Conservation (phyloP, 2,113 vertebrate species). For the Pycnonotus jocosus region DNA sequence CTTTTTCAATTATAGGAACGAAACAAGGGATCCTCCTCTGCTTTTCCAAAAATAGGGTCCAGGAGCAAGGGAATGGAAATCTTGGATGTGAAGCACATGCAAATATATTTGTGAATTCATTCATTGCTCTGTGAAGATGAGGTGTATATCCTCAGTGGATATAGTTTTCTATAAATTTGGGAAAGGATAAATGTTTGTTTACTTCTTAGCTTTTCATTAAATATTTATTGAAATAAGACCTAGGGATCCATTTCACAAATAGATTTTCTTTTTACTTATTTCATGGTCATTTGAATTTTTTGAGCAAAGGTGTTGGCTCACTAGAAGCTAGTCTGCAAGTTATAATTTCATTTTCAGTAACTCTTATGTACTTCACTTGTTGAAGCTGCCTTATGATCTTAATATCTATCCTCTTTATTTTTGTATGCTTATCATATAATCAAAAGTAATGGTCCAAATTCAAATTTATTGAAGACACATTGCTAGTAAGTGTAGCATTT, state of each 20-base stretch:
- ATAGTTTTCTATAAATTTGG: not conserved
- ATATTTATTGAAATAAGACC: not conserved
- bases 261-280: not conserved
- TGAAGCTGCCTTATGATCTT: not conserved
- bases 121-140: not conserved
- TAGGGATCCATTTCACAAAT: not conserved
- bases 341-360: not conserved
- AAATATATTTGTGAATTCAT: not conserved
- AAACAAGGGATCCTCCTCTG: not conserved
- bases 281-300: not conserved
- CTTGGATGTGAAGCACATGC: not conserved
- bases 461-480: not conserved
- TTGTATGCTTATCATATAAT: not conserved
- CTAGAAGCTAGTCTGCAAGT: not conserved
- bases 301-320: not conserved
- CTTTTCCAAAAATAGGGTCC: not conserved
- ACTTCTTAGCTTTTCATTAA: not conserved
- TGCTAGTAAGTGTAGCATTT: not conserved
- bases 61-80: not conserved
- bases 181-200: not conserved
- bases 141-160: not conserved
- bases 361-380: not conserved
- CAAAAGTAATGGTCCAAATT: not conserved
- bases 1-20: not conserved
- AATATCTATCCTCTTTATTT: not conserved